A percentile compares a stretch with the other conserved stretches of the same genome.
Conservation (phyloP, 2,113 vertebrate genomes). For the Hippocampus barbouri region DNA sequence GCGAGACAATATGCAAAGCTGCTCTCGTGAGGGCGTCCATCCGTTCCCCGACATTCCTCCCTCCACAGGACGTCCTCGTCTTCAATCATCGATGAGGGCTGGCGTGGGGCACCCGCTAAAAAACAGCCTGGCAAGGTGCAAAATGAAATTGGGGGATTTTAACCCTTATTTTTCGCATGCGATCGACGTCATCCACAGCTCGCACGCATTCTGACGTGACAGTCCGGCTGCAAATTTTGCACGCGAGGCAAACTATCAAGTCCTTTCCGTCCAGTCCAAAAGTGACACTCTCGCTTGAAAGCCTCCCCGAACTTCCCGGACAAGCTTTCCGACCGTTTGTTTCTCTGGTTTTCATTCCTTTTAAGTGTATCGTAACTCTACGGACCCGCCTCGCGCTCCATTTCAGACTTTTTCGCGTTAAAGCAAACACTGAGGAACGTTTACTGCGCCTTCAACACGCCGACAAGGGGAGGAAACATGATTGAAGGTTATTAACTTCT, state of each 20-base stretch:
- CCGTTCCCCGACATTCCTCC: conserved; percentile 14
- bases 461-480: not conserved
- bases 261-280: no score
- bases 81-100: conserved; percentile 43
- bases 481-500: not conserved
- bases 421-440: no score
- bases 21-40: conserved; percentile 32
- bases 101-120: not conserved
- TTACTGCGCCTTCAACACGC: not conserved
- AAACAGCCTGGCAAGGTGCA: not conserved
- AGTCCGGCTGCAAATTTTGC: no score
- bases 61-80: conserved; percentile 21
- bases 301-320: not conserved
- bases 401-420: no score
- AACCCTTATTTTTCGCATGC: no score
- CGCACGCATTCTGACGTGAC: no score
- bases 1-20: not conserved
- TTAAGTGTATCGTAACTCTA: no score
- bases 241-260: no score
- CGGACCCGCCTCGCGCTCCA: no score
- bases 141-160: not conserved
- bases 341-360: no score
- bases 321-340: conserved; percentile 10
- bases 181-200: no score
- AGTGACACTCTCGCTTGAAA: conserved; percentile 13